Base-by-base conservation (phyloP, 2,888 invertebrate genomes). In the Pseudococcus jackbeardsleyi region DNA sequence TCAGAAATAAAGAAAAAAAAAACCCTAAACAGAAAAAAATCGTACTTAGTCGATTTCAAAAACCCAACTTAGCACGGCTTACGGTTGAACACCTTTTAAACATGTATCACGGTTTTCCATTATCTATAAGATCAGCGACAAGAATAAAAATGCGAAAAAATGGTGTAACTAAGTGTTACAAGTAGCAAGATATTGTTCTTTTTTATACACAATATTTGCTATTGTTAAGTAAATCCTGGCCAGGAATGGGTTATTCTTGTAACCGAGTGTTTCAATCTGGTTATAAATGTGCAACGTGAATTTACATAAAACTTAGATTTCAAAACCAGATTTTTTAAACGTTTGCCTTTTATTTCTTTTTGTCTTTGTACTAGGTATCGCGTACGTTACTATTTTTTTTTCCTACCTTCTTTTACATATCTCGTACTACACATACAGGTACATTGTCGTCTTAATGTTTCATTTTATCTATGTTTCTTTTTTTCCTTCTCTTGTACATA, bases 141-240 rank as follows among this genome's bases (percentile, higher is more conserved):
- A 88, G 82, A 88, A 79, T 88, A 77, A 82, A 82, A 86, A 79
- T 48, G 79, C 48, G 46, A 86, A 86, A 86, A 42, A 64, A 59
- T 88, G 59, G 82, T 88, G 88, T 79, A 82, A 82, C 88, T 82
- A 88, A 88, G 88, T 88, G 88, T 88, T 88, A 88, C 88, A 82
- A 88, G 50, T 77, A 88, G 59, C 46, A 26, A 84, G 59, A 85
- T 59, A 85, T 59, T 85, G 64, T 59, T 59, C 39, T 59, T 59
- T 84, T 84, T 84, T 84, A 54, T 86, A 86, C 86, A 86, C 86
- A 86, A 86, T 86, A 86, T 86, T 86, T 86, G 86, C 88, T 42
- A 88, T 88, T 88, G 88, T 88, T 88, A 88, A 54, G 79, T 82
- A 88, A 88, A 88, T 88, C 82, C 82, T 88, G 48, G 79, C 79